Evolutionary conservation across 2,113 vertebrate species (phyloP).

Genomic region (Hymenochirus boettgeri): DNA sequence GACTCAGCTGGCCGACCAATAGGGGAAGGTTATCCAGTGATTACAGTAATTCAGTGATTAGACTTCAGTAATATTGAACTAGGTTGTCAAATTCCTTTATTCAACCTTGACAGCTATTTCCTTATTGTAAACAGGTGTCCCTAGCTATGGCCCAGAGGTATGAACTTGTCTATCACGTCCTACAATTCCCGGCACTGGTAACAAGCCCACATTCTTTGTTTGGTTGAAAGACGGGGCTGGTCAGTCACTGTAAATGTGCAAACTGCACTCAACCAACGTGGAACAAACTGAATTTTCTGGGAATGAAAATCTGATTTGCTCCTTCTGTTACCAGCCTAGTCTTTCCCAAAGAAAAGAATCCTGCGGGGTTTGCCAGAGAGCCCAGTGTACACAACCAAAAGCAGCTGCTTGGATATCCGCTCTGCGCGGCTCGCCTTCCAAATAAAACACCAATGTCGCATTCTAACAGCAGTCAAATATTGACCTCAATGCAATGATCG

Average conservation of each 20-base stretch:
- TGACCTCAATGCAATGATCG: no score
- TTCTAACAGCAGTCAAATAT: neutral
- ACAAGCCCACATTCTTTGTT: conserved; percentile 1
- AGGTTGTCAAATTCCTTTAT: no score
- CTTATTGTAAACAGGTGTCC: no score
- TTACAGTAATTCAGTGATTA: no score
- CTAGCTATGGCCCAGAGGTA: no score
- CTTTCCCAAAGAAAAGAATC: conserved; percentile 13
- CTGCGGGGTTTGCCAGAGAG: neutral
- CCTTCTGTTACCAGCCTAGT: neutral
- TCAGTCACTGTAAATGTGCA: no score
- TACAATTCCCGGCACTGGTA: neutral
- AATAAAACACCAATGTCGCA: conserved; percentile 4
- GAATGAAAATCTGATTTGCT: conserved; percentile 9
- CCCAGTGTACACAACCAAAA: neutral
- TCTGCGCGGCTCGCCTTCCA: neutral
- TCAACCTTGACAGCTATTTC: no score
- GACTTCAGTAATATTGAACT: no score
- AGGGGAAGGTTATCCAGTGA: no score
- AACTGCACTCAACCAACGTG: neutral
- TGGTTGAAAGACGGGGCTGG: neutral
- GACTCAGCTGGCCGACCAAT: no score
- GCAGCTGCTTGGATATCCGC: neutral
- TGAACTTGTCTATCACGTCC: neutral
- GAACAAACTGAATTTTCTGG: conserved; percentile 4